Base-by-base conservation (phyloP, 2,888 invertebrate species). In the Eurytoma adleriae region DNA sequence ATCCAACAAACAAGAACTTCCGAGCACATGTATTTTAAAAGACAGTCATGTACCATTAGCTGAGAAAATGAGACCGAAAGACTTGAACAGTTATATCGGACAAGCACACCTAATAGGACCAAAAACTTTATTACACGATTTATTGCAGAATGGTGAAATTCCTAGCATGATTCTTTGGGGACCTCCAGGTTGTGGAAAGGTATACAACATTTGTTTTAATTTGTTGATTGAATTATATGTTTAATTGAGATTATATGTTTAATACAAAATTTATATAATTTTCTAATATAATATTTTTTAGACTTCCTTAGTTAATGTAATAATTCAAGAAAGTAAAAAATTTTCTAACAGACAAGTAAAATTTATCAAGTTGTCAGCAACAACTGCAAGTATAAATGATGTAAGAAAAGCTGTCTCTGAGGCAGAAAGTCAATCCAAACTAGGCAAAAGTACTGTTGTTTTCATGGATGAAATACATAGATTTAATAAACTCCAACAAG, bases 381-480 rank as follows among this genome's bases (percentile, higher is more conserved):
- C 96, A 27, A 94, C 94, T 90, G 92, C 94, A 64, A 96, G 96
- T 3, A 94, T 96, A 10, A 94, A 93, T 91, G 96, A 96, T 89
- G 95, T 96, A 0, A 96, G 95, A 89, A 95, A 94, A 90, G 92
- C 94, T 5, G 93, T 96, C 0, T 93, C 93, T 86, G 90, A 94
- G 30, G 96, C 96, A 5, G 94, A 94, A 88, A 95, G 94, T 91
- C 95, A 96, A 86, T 89, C 92, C 59, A 94, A 94, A 88, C 94
- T 94, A 88, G 93, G 93, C 84, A 92, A 94, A 78, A 93, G 93
- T 84, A 96, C 96, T 27, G 92, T 96, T 52, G 91, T 96, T 18
- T 96, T 97, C 87, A 95, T 96, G 94, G 96, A 96, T 92, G 96
- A 97, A 92, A 96, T 97, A 86, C 96, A 96, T 89, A 93, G 96